Evolutionary conservation across 2,113 vertebrate genomes (phyloP), one percentile per base, ranked within the genome.

Genomic region (Chelonoidis abingdonii): DNA sequence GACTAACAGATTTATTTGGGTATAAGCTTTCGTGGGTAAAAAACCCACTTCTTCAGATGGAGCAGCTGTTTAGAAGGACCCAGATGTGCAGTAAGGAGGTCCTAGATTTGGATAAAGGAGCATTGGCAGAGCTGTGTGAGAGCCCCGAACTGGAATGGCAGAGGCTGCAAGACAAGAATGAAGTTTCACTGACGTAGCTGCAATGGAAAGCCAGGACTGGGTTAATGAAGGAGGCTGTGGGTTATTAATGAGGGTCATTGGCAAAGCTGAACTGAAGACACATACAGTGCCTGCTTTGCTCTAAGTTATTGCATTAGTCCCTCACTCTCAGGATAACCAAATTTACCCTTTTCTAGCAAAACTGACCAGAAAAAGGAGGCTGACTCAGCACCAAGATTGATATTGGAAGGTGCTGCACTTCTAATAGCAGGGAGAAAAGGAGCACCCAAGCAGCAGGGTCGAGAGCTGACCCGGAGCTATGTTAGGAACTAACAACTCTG

Each of bases 181-280:
- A 29, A 62, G 29, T 31, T 29, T 53, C 57, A 12, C 11, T 62
- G 11, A 29, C 29, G 6, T 41, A 54, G 47, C 0, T 80, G 53
- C 1, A 4, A 10, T 4, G 16, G 10, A 38, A n/a, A 12, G 47
- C 22, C 21, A 27, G 35, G 1, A 65, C 5, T 5, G 19, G 21
- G 35, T 79, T 52, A 1, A 4, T 8, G 6, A 2, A 10, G 1
- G 0, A 27, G 53, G 31, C 9, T 1, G 3, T 9, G 11, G 4
- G 12, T 62, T 62, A 31, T 62, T 21, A 1, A 38, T 16, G 78
- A 59, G 31, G 14, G 13, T 93, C 59, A 0, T 0, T 27, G 12
- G 57, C 57, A 62, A 29, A 31, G 27, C 57, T 21, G 49, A 91
- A 84, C 11, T 11, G 29, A n/a, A 3, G 19, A 31, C 35, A 41